Conservation (phyloP, 2,113 vertebrate genomes). For the Drymodes brunneopygia region DNA sequence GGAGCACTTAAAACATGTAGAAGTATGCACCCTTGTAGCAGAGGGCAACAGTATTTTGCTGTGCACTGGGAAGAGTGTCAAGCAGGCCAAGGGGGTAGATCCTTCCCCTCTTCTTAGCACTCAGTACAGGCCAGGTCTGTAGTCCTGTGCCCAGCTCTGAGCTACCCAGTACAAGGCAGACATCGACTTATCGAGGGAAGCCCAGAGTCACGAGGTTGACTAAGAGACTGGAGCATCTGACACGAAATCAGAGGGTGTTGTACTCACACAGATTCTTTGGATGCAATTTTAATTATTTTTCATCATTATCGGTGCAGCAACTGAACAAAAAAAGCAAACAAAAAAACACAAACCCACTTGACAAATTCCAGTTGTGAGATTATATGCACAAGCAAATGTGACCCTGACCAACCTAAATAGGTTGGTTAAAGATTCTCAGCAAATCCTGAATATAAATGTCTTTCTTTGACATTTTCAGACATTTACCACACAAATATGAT, state of each 20-base stretch:
- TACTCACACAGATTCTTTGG: not conserved
- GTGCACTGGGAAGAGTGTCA: not conserved
- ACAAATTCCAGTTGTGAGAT: not conserved
- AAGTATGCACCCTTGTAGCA: not conserved
- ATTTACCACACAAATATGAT: not conserved
- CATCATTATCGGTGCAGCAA: not conserved
- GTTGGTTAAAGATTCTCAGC: not conserved
- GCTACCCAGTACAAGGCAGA: not conserved
- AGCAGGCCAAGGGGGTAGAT: not conserved
- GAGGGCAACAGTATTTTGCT: not conserved
- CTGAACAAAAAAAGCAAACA: not conserved
- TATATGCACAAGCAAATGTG: not conserved
- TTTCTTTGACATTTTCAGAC: not conserved
- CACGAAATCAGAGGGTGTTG: not conserved
- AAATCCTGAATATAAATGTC: not conserved
- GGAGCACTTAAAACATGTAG: not conserved
- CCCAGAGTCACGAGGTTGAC: not conserved
- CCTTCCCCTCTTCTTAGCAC: not conserved
- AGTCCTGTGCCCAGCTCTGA: not conserved
- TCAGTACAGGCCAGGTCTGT: not conserved
- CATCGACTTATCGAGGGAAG: accelerated
- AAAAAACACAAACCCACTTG: not conserved
- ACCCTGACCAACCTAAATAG: not conserved
- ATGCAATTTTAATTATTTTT: not conserved
- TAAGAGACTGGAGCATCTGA: not conserved